Evolutionary conservation across 1,140 invertebrate genomes (phyloP).

Genomic region (Listronotus oregonensis): DNA sequence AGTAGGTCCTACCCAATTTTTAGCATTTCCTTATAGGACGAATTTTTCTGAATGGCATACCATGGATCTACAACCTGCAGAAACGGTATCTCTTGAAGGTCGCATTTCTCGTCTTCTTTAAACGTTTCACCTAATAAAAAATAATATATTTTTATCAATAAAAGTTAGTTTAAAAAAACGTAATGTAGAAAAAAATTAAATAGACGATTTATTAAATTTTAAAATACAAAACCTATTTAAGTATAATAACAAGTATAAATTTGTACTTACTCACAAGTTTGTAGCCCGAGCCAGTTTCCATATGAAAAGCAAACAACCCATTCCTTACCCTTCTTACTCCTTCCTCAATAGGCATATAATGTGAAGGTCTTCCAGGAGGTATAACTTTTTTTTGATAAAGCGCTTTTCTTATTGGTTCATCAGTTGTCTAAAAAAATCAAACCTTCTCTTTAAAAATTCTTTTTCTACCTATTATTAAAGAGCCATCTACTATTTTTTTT

Average conservation of each 20-base stretch:
- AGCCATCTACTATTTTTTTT: too few species aligned
- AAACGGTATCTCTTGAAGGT: constrained; percentile 65
- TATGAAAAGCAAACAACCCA: constrained; percentile 67
- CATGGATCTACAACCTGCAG: constrained; percentile 64
- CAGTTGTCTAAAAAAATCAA: constrained; percentile 57
- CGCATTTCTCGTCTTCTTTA: constrained; percentile 69
- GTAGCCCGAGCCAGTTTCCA: constrained; percentile 65
- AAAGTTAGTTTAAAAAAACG: too few species aligned
- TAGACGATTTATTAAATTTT: too few species aligned
- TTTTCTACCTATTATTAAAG: too few species aligned
- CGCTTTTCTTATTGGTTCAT: constrained; percentile 63
- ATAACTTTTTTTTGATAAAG: constrained; percentile 67
- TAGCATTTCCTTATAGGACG: constrained; percentile 65
- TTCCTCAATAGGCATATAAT: constrained; percentile 63
- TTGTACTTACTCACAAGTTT: constrained; percentile 60
- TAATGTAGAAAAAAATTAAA: too few species aligned
- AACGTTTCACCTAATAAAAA: constrained; percentile 59
- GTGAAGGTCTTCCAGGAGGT: constrained; percentile 58
- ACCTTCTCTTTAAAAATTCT: too few species aligned
- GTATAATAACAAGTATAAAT: too few species aligned
- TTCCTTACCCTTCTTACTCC: constrained; percentile 62
- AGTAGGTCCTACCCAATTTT: constrained; percentile 61
- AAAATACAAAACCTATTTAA: too few species aligned
- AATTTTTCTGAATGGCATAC: constrained; percentile 62
- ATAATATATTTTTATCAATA: too few species aligned